phyloP scores from a whole-genome alignment of 2,113 vertebrate genomes.

The Ceyx cyanopectus region DNA sequence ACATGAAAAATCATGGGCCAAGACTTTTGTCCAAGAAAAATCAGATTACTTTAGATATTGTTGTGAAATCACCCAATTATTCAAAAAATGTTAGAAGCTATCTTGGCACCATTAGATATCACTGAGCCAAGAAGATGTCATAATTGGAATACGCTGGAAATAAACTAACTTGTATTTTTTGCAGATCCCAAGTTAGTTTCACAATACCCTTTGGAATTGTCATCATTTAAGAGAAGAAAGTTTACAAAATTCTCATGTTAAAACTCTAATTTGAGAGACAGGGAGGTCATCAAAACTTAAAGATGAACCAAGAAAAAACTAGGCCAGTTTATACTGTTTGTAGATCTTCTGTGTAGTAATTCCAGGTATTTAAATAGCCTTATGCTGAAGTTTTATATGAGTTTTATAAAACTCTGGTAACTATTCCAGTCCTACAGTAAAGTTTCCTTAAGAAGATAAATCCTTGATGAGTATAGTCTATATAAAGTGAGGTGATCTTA shows the following conservation, averaged over 20 bases:
- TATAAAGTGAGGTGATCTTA: not conserved
- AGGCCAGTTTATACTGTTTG: not conserved
- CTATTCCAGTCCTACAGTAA: not conserved
- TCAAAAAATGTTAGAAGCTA: conserved; percentile 49
- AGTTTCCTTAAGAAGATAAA: not conserved
- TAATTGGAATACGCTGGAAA: conserved; percentile 30
- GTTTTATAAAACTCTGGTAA: not conserved
- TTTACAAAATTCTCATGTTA: not conserved
- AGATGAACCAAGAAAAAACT: not conserved
- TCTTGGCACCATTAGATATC: conserved; percentile 19
- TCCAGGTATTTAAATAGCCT: not conserved
- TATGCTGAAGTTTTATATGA: not conserved
- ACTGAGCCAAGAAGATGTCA: conserved; percentile 45
- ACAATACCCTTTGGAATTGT: conserved; percentile 22
- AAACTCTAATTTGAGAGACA: not conserved
- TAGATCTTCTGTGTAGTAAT: not conserved
- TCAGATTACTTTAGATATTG: not conserved
- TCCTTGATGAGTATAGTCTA: not conserved
- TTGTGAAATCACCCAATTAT: conserved; percentile 53
- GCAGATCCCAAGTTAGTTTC: conserved; percentile 31
- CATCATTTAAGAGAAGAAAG: not conserved
- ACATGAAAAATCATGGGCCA: not conserved
- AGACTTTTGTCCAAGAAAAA: not conserved
- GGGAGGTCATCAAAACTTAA: not conserved
- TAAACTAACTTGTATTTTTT: conserved; percentile 17